Percentiles rank a stretch among this genome's conserved stretches.
Conservation (phyloP, 2,888 invertebrate genomes). For the Eupithecia inturbata region DNA sequence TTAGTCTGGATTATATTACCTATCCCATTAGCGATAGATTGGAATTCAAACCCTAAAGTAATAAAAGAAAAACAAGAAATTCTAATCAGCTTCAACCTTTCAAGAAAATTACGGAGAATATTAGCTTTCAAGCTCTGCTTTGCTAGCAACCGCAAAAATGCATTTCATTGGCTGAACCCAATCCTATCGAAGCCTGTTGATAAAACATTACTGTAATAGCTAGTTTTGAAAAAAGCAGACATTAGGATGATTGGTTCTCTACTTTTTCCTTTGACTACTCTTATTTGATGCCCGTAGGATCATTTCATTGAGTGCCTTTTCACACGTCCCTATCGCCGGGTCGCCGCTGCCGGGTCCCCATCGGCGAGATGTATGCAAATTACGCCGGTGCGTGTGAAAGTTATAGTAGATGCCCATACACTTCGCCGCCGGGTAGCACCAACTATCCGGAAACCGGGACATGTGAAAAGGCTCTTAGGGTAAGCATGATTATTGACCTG, state of each 20-base stretch:
- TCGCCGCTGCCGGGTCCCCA: too few species aligned
- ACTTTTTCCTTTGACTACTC: background rate
- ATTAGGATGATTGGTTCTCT: background rate
- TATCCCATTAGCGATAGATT: background rate
- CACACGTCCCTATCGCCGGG: too few species aligned
- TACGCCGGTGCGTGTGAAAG: too few species aligned
- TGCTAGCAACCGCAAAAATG: constrained; percentile 8
- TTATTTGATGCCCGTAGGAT: background rate
- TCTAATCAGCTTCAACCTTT: background rate
- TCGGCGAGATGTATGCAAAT: too few species aligned
- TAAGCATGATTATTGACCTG: too few species aligned
- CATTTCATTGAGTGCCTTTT: too few species aligned
- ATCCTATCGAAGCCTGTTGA: background rate
- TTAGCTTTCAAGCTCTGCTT: constrained; percentile 4
- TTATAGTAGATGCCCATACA: too few species aligned
- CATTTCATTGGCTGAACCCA: constrained; percentile 4
- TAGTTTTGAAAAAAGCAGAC: background rate
- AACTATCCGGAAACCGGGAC: too few species aligned
- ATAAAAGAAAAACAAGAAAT: background rate
- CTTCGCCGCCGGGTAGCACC: too few species aligned
- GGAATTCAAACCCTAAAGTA: background rate
- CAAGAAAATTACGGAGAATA: background rate
- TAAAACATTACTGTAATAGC: constrained; percentile 1
- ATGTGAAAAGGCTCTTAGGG: too few species aligned
- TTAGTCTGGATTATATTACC: too few species aligned